Evolutionary conservation across 1,140 invertebrate species (phyloP), one percentile per base, ranked within the genome.

Genomic region (Bombus terrestris): DNA sequence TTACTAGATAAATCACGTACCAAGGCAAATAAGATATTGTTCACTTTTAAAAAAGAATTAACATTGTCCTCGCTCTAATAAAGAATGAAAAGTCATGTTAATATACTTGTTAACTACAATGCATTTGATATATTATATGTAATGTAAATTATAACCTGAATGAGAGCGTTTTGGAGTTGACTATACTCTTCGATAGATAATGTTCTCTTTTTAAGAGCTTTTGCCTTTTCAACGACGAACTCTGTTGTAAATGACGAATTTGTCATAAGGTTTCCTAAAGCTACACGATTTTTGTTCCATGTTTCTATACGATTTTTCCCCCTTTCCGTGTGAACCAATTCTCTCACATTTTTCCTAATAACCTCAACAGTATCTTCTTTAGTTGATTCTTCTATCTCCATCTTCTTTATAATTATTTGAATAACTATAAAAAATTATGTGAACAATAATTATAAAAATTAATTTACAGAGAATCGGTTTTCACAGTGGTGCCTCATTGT

Each of bases 31-130:
- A 95, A 83, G 47, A 92, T 86, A 76, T 93, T 89, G 41, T 92
- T 83, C 10, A 94, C 90, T 84, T 92, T 90, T 2, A 95, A 77
- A 86, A 95, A 95, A 9, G 88, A 81, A 68, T 93, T 92, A 12
- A 95, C 94, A 57, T 95, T 93, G 62, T 93, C 88, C 83, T 94
- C 91, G 68, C 86, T 92, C 93, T 95, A 73, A 62, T 73, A 91
- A 89, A 89, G 47, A 68, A 85, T n/a, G 28, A 66, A 66, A 71
- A 73, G 83, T 82, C 28, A 41, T 25, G 35, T 66, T 78, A 86
- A 10, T 74, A 68, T 77, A 81, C 10, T 43, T 74, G 64, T 59
- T 25, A 28, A 39, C 25, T 72, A n/a, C 28, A 64, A 59, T 3
- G 1, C 28, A 13, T 25, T 72, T 53, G 59, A 74, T 10, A 66